phyloP scores from a whole-genome alignment of 2,888 invertebrate genomes.

The Alviniconcha strummeri region DNA sequence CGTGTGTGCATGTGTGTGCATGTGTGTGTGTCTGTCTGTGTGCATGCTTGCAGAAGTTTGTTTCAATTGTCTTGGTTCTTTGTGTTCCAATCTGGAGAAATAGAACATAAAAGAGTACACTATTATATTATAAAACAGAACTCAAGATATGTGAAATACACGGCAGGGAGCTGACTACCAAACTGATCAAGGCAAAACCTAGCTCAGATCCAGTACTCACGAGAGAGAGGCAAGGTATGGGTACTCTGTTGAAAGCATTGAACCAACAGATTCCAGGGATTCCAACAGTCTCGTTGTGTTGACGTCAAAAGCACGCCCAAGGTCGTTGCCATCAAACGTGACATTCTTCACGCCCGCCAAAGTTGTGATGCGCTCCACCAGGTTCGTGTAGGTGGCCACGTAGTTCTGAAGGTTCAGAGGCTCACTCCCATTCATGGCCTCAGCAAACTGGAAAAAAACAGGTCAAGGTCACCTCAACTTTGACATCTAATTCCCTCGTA shows the following conservation, averaged over 20 bases:
- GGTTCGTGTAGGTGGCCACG: background rate
- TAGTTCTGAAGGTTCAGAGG: constrained; percentile 16
- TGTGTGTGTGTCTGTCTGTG: too few species aligned
- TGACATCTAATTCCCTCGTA: background rate
- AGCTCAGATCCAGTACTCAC: constrained; percentile 13
- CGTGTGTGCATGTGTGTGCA: too few species aligned
- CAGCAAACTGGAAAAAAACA: constrained; percentile 16
- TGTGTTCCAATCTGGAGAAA: too few species aligned
- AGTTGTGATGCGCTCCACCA: constrained; percentile 33
- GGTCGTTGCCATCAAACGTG: constrained; percentile 40
- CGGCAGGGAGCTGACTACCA: too few species aligned
- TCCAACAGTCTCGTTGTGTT: constrained; percentile 32
- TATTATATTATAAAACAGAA: too few species aligned
- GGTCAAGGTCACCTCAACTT: background rate
- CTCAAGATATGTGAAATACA: too few species aligned
- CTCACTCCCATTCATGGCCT: constrained; percentile 20
- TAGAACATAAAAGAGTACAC: too few species aligned
- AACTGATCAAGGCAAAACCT: background rate
- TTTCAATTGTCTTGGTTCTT: background rate
- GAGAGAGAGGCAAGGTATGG: background rate
- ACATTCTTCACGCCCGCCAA: constrained; percentile 36
- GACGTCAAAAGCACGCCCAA: constrained; percentile 36
- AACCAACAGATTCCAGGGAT: constrained; percentile 17
- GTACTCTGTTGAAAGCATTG: background rate
- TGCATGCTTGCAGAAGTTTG: background rate